Evolutionary conservation across 2,888 invertebrate species (phyloP).

Genomic region (Eupithecia dodoneata): DNA sequence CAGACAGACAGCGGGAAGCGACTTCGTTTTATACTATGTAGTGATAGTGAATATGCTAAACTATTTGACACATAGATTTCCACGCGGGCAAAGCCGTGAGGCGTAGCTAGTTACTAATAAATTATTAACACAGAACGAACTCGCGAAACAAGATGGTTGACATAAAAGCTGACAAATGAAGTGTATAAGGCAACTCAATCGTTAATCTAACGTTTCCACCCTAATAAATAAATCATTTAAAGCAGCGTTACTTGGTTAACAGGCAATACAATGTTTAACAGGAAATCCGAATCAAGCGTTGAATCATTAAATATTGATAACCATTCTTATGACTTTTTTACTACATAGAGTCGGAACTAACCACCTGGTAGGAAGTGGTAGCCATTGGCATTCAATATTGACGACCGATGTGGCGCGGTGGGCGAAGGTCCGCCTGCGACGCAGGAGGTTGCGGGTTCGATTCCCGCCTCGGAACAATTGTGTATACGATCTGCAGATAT

Average conservation of each 20-base stretch:
- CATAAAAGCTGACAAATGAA: neutral
- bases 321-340: neutral
- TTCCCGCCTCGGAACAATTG: too few species aligned
- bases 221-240: neutral
- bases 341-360: neutral
- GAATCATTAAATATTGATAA: neutral
- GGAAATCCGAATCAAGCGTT: neutral
- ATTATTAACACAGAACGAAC: neutral
- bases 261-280: neutral
- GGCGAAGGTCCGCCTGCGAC: too few species aligned
- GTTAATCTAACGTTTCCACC: constrained; percentile 10
- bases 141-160: neutral
- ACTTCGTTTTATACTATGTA: too few species aligned
- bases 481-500: too few species aligned
- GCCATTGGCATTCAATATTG: neutral
- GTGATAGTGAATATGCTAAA: too few species aligned
- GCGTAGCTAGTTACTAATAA: too few species aligned
- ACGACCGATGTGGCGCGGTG: too few species aligned
- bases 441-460: too few species aligned
- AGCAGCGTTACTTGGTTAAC: neutral
- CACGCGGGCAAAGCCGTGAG: too few species aligned
- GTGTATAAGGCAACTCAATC: neutral
- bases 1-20: too few species aligned
- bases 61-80: too few species aligned
- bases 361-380: neutral